Percentiles rank a stretch among this genome's conserved stretches.
phyloP scores from a whole-genome alignment of 1,140 invertebrate species.

The Bombyx mori region ASM3026992v2 NC_085117.1:14337001-14337500 shows the following conservation, averaged over 20 bases:
- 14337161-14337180: conserved; percentile 28
- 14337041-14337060: conserved; percentile 34
- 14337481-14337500: too few species aligned
- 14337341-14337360: not conserved
- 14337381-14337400: not conserved
- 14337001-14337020: conserved; percentile 31
- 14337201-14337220: conserved; percentile 2
- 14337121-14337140: conserved; percentile 66
- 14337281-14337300: too few species aligned
- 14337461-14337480: too few species aligned
- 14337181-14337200: conserved; percentile 32
- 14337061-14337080: conserved; percentile 35
- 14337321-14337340: not conserved
- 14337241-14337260: too few species aligned
- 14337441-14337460: too few species aligned
- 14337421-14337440: too few species aligned
- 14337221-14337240: too few species aligned
- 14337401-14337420: too few species aligned
- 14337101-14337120: conserved; percentile 49
- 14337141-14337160: conserved; percentile 35
- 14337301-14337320: not conserved
- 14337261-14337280: too few species aligned
- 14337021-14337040: conserved; percentile 44
- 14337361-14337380: conserved; percentile 3
- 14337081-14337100: conserved; percentile 36